Evolutionary conservation across 92 coral and sea anemone species (phyloP), one percentile per base, ranked within the genome.

Genomic region (Paragorgia papillata): DNA sequence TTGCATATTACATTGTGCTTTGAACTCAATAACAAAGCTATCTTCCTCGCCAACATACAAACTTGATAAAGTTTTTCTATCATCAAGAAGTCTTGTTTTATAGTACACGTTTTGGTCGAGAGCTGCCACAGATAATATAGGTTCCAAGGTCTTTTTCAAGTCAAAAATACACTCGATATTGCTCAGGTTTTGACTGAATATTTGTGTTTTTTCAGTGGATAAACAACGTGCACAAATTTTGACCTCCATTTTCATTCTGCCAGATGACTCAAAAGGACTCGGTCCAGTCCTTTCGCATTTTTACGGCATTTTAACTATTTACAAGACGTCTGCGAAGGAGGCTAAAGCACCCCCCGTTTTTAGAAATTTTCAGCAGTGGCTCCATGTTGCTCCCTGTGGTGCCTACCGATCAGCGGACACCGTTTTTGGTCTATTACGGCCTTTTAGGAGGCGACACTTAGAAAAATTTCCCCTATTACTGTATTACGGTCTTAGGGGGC

Each of bases 21-120:
- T 82, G 65, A 80, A 89, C 15, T 87, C 74, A 24, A 89, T 84
- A 8, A 33, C 30, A 21, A 92, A 56, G 9, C 68, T 55, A 28
- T 92, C 96, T 30, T 90, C 90, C 25, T 87, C 83, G 27, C 88
- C 79, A 21, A 89, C 51, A 55, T 92, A 89, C 54, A 87, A 67
- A 20, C 82, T 84, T 18, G 67, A 48, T 31, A 92, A 74, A 21
- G 31, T 24, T 66, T 58, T 40, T 15, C 33, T 77, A 65, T 87
- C 84, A 31, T 81, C 82, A 15, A 87, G 24, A 50, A 53, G 73
- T 39, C 82, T 82, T 26, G 73, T 89, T 48, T 77, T 79, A 33
- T 82, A 87, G 57, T 66, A 85, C 20, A 92, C 43, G 57, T 50
- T 73, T 79, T 84, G 91, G 22, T 87, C 96, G 56, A 95, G 87